Conservation (phyloP, 1,140 invertebrate genomes). For the Drosophila dunni region DNA sequence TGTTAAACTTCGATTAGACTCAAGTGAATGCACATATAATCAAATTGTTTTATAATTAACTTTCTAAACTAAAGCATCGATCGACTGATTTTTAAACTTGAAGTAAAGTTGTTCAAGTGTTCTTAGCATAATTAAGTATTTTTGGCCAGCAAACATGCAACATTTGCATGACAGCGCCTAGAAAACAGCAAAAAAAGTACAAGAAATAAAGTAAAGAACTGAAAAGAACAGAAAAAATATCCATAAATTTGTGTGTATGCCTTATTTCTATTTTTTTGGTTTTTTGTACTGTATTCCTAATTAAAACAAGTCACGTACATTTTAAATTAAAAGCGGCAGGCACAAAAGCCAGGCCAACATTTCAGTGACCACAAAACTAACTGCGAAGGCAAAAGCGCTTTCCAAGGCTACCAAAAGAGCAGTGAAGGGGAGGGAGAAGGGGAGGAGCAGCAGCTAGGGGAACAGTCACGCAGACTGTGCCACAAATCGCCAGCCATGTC, state of each 20-base stretch:
- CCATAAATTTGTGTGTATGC: constrained; percentile 27
- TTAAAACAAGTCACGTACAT: constrained; percentile 60
- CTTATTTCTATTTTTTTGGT: neutral
- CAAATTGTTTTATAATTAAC: constrained; percentile 8
- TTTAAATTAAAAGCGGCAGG: constrained; percentile 50
- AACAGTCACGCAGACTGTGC: constrained; percentile 31
- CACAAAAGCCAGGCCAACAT: constrained; percentile 35
- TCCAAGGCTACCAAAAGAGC: neutral
- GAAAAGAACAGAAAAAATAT: constrained; percentile 16
- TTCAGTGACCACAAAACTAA: constrained; percentile 43
- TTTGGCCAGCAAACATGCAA: constrained; percentile 24
- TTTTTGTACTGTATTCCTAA: constrained; percentile 23
- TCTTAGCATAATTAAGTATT: constrained; percentile 6
- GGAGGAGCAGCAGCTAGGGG: neutral
- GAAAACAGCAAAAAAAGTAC: neutral
- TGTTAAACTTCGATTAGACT: constrained; percentile 9
- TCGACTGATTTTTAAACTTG: neutral
- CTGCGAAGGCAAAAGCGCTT: neutral
- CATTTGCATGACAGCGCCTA: constrained; percentile 23
- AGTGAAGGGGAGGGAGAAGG: neutral
- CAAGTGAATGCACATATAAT: constrained; percentile 6
- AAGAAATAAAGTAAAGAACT: neutral
- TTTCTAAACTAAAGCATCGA: neutral
- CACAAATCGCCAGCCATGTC: constrained; percentile 40
- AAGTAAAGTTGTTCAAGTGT: constrained; percentile 3